Base-by-base conservation (phyloP, 2,888 invertebrate species). In the Megamerina dolium region DNA sequence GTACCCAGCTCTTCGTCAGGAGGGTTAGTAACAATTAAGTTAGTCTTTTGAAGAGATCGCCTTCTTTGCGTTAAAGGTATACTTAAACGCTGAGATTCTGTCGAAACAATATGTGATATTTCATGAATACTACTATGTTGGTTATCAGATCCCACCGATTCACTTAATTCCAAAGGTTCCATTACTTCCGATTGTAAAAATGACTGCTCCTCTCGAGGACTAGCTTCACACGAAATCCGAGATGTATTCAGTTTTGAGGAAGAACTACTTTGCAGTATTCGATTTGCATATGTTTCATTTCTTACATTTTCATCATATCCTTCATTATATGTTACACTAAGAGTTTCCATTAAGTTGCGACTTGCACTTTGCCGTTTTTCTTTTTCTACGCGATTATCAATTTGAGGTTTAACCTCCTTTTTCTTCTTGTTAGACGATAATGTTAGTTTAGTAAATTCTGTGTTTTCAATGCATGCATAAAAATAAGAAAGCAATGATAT, bases 391-490 rank as follows among this genome's bases (percentile, higher is more conserved):
- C 20, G 30, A 21, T 21, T 27, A 41, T 33, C 30, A 10, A 30
- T 32, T 12, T 40, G 12, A 5, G n/a, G 27, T 20, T 43, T 21
- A 33, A 39, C 45, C n/a, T 55, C 36, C 13, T 46, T 34, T 37
- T 50, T 49, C 37, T 61, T 60, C 51, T 61, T 62, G 23, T 54
- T 58, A 2, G 70, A 66, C 3, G 68, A 66, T 3, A 69, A 56
- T n/a, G 70, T 69, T 29, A 70, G 49, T 51, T 70, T 70, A 2
- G 66, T 55, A 40, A 70, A 70, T 49, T 61, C 63, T 63, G 35
- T 8, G n/a, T n/a, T n/a, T n/a, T n/a, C n/a, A n/a, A n/a, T n/a
- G n/a, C n/a, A n/a, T n/a, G n/a, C n/a, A n/a, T n/a, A n/a, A n/a
- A n/a, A n/a, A n/a, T n/a, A n/a, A n/a, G n/a, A n/a, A n/a, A n/a